Conservation (phyloP, 2,797 vertebrate species). For the Distichodus sexfasciatus region DNA sequence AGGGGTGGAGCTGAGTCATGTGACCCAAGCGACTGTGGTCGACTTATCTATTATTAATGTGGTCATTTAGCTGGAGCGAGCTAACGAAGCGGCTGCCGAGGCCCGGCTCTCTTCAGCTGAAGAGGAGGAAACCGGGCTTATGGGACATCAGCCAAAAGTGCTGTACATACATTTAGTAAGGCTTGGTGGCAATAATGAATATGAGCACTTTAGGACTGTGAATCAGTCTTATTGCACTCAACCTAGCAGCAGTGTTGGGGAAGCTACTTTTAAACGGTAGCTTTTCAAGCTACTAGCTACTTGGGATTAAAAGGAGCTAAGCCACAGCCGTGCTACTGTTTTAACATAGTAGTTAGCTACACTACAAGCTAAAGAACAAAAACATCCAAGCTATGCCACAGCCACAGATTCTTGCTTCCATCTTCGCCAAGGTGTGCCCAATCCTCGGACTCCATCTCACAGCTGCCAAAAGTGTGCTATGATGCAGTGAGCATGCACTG, state of each 20-base stretch:
- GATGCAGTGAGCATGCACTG: too few relatives aligned
- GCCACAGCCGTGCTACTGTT: too few relatives aligned
- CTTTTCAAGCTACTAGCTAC: too few relatives aligned
- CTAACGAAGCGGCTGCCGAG: not conserved
- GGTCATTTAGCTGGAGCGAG: conserved; percentile 24
- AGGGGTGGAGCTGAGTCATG: conserved; percentile 29
- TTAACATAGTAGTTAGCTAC: too few relatives aligned
- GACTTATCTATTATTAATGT: conserved; percentile 38
- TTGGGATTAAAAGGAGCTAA: too few relatives aligned
- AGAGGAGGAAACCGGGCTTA: not conserved
- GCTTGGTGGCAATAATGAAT: not conserved
- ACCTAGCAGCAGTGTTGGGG: not conserved
- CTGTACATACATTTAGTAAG: not conserved
- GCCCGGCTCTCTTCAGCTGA: not conserved
- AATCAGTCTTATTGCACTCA: not conserved
- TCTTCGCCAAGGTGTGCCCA: too few relatives aligned
- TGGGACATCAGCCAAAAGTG: not conserved
- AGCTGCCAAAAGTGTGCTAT: too few relatives aligned
- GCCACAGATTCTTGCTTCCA: too few relatives aligned
- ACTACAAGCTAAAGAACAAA: too few relatives aligned
- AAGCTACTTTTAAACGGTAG: too few relatives aligned
- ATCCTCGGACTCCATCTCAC: too few relatives aligned
- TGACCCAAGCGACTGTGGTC: conserved; percentile 15
- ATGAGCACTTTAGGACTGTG: not conserved
- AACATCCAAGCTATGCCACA: too few relatives aligned